Evolutionary conservation across 1,140 invertebrate species (phyloP).

Genomic region (Macrotrachela quadricornifera): DNA sequence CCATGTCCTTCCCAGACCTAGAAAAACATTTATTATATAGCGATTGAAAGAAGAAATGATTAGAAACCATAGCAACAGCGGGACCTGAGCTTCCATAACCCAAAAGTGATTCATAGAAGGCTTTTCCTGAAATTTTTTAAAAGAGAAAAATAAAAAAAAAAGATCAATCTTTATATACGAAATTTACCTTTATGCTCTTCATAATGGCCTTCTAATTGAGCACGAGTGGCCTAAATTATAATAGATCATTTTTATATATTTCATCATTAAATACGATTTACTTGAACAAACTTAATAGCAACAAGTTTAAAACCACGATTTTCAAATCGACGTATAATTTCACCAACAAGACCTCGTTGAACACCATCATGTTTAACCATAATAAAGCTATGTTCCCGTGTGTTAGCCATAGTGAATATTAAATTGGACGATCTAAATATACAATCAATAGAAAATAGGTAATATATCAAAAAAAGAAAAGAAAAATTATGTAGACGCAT

Average conservation of each 20-base stretch:
- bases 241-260: too few relatives aligned
- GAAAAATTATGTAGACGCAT: too few relatives aligned
- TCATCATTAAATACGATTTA: slow-evolving; percentile 1
- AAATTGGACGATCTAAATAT: too few relatives aligned
- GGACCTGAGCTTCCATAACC: slow-evolving; percentile 93
- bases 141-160: neutral
- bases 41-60: neutral
- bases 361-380: slow-evolving; percentile 97
- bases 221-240: too few relatives aligned
- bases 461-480: too few relatives aligned
- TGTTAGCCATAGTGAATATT: neutral
- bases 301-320: slow-evolving; percentile 91
- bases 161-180: neutral
- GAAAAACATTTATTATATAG: neutral
- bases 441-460: too few relatives aligned
- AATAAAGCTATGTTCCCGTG: slow-evolving; percentile 72
- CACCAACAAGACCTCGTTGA: slow-evolving; percentile 76
- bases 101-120: slow-evolving; percentile 78
- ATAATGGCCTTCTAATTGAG: too few relatives aligned
- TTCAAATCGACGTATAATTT: slow-evolving; percentile 87
- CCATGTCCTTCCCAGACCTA: slow-evolving; percentile 44
- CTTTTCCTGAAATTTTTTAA: slow-evolving; percentile 24
- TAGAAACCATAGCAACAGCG: slow-evolving; percentile 70
- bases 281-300: slow-evolving; percentile 60
- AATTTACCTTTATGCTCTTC: too few relatives aligned